Evolutionary conservation across 2,797 vertebrate genomes (phyloP).

Genomic region (Micromesistius poutassou): DNA sequence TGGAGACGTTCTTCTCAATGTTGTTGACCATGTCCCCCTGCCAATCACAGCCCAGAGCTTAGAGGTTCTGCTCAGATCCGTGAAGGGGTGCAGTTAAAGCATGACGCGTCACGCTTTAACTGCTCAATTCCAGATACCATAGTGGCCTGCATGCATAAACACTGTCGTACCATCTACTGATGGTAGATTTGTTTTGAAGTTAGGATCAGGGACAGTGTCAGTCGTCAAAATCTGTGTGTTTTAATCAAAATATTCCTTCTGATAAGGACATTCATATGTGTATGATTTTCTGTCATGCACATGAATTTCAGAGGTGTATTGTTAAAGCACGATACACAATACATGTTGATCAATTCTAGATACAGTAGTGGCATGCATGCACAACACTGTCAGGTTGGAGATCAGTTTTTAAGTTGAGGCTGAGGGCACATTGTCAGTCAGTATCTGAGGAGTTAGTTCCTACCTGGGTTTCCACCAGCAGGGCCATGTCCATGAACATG

Average conservation of each 20-base stretch:
- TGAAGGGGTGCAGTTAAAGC: background rate
- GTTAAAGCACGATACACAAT: background rate
- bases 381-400: background rate
- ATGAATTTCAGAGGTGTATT: too few species aligned
- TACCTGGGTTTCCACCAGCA: conserved; percentile 95
- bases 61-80: background rate
- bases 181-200: too few species aligned
- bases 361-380: background rate
- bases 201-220: background rate
- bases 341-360: background rate
- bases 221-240: background rate
- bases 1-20: conserved; percentile 92
- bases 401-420: too few species aligned
- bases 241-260: too few species aligned
- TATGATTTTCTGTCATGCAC: too few species aligned
- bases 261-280: too few species aligned
- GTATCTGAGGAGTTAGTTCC: background rate
- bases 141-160: background rate
- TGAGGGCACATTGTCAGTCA: background rate
- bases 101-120: background rate
- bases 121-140: background rate
- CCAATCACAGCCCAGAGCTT: conserved; percentile 8
- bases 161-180: too few species aligned
- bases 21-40: conserved; percentile 97
- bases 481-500: conserved; percentile 94